Conservation (phyloP, 2,113 vertebrate genomes). For the Saiga tatarica region DNA sequence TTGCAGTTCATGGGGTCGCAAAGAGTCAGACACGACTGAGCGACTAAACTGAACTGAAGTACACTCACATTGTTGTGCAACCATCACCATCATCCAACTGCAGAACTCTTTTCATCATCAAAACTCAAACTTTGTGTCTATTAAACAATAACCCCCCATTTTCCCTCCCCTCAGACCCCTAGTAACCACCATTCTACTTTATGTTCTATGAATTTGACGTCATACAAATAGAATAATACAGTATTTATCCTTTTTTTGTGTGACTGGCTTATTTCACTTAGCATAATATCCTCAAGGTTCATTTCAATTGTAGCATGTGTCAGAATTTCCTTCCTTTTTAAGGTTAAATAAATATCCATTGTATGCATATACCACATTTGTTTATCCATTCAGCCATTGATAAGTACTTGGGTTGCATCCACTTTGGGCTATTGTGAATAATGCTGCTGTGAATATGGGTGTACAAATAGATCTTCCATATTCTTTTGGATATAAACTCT, state of each 20-base stretch:
- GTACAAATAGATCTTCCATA: background rate
- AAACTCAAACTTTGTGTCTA: background rate
- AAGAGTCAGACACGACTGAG: background rate
- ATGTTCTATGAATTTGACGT: background rate
- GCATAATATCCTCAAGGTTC: background rate
- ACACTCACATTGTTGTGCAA: background rate
- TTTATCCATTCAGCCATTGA: background rate
- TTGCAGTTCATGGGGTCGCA: background rate
- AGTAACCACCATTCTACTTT: background rate
- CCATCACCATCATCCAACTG: background rate
- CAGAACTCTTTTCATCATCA: background rate
- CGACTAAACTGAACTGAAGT: background rate
- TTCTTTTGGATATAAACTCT: background rate
- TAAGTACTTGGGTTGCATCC: background rate
- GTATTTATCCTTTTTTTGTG: background rate
- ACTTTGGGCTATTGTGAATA: background rate
- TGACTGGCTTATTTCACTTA: background rate
- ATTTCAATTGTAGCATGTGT: background rate
- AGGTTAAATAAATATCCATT: background rate
- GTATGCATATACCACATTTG: background rate
- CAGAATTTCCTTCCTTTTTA: background rate
- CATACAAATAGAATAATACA: background rate
- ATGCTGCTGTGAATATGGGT: background rate
- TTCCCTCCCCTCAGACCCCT: background rate
- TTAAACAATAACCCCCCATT: background rate